Conservation (phyloP, 2,113 vertebrate species). For the Numenius arquata region DNA sequence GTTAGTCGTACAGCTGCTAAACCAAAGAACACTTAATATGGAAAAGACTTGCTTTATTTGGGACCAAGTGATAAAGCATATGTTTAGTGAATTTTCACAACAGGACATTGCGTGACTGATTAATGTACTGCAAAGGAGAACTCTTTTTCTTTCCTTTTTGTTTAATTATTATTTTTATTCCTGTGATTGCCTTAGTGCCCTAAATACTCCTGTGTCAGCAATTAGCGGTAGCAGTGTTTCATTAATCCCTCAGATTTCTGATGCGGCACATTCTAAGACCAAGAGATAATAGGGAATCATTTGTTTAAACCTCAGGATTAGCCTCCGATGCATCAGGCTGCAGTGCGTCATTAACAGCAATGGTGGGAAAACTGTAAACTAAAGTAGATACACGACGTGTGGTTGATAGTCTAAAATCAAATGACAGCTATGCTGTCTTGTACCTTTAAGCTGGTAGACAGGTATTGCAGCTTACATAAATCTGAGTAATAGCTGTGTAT, state of each 20-base stretch:
- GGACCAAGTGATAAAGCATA: background rate
- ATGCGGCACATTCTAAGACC: conserved; percentile 74
- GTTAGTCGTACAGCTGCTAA: background rate
- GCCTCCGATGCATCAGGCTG: conserved; percentile 24
- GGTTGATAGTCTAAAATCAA: background rate
- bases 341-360: background rate
- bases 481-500: background rate
- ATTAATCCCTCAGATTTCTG: conserved; percentile 81
- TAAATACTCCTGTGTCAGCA: conserved; percentile 80
- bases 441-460: background rate
- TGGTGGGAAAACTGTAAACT: background rate
- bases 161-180: conserved; percentile 29
- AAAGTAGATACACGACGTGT: background rate
- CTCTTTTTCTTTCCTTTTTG: background rate
- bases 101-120: conserved; percentile 47
- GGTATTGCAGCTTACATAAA: background rate
- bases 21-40: background rate
- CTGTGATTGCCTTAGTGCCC: conserved; percentile 65
- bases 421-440: background rate
- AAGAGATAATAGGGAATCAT: conserved; percentile 74
- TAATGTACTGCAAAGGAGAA: conserved; percentile 59
- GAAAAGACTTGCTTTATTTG: background rate
- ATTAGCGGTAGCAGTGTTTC: conserved; percentile 84
- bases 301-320: conserved; percentile 78
- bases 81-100: background rate